Percentiles rank a stretch among this genome's conserved stretches.
Evolutionary conservation across 1,140 invertebrate species (phyloP).

Genomic region (Spodoptera litura): DNA sequence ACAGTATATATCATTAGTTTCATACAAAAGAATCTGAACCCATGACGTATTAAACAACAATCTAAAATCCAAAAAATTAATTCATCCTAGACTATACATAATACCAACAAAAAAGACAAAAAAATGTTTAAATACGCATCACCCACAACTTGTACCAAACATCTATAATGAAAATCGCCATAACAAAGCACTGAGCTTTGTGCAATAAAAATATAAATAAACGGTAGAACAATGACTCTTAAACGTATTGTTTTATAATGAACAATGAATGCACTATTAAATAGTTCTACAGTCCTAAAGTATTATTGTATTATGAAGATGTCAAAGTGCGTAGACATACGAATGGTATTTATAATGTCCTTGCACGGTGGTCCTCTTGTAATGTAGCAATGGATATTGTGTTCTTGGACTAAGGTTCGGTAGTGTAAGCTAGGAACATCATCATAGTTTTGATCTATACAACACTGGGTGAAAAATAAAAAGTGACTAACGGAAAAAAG

Average conservation of each 20-base stretch:
- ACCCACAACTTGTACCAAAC: slow-evolving; percentile 50
- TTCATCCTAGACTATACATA: no score
- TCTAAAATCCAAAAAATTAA: no score
- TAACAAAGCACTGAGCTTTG: slow-evolving; percentile 64
- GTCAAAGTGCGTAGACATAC: background rate
- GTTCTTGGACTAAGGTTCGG: no score
- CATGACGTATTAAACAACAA: no score
- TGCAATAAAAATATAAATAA: slow-evolving; percentile 69
- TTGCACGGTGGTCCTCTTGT: background rate
- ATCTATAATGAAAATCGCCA: slow-evolving; percentile 60
- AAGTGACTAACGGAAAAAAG: no score
- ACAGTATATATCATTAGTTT: no score
- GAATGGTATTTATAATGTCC: background rate
- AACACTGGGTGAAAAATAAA: no score
- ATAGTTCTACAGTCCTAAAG: slow-evolving; percentile 3
- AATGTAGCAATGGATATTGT: background rate
- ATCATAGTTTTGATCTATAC: no score
- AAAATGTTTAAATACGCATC: background rate
- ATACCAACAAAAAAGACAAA: no score
- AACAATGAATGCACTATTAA: slow-evolving; percentile 54
- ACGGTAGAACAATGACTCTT: slow-evolving; percentile 65
- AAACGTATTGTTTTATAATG: slow-evolving; percentile 65
- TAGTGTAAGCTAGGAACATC: no score
- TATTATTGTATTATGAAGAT: slow-evolving; percentile 26
- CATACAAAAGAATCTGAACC: no score